Evolutionary conservation across 2,797 vertebrate genomes (phyloP), one percentile per base, ranked within the genome.

Genomic region (Pipistrellus nathusii): DNA sequence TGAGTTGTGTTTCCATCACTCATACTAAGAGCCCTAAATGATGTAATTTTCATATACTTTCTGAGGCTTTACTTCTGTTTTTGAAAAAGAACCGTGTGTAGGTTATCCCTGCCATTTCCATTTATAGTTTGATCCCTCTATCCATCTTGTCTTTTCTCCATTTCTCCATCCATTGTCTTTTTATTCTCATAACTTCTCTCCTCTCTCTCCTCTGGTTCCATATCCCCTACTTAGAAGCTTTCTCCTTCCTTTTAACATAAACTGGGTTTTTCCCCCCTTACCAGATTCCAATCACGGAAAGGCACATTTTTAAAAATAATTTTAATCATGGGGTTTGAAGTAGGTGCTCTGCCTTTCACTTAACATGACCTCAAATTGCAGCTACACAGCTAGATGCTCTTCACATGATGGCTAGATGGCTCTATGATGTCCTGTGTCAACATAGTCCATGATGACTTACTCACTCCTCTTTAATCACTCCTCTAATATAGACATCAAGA

Each of bases 241-340:
- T 86, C 53, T 90, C 30, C 5, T 27, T 82, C 84, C 46, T 88
- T 48, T 62, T 57, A 46, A 80, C 38, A 73, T 64, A 85, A 89
- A 64, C 71, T 55, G 75, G 4, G 30, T 3, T 76, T 41, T 38
- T 41, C 6, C 1, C 6, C 12, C 6, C 12, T 68, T 44, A 38
- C 17, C 23, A 95, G 44, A 75, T 48, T 84, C 27, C 35, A 93
- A 51, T 90, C 68, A 75, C 55, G 85, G 41, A 86, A 77, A 78
- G 32, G 3, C 14, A 78, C 41, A n/a, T 77, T 94, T 94, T 86
- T 30, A 35, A 89, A 88, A 85, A 57, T 32, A 75, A 9, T 41
- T 95, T 93, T 73, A 86, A 75, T 85, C 62, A 88, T 17, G 18
- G 20, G 25, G 57, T 86, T 81, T 83, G 57, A 91, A 78, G 5